Evolutionary conservation across 2,888 invertebrate genomes (phyloP).

Genomic region (Alviniconcha strummeri): DNA sequence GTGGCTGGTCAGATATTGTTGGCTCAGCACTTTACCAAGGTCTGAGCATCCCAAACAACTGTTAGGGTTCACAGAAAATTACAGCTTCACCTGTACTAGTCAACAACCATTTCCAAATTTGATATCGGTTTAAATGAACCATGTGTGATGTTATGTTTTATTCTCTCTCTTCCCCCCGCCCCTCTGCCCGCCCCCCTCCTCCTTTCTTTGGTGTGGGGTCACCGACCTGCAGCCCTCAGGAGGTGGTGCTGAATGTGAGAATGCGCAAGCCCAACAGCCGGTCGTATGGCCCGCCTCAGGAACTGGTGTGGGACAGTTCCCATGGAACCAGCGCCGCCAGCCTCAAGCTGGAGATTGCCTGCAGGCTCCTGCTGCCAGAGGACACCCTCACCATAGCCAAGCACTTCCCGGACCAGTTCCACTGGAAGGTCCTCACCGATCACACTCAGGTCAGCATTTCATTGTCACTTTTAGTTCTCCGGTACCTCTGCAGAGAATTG

Average conservation of each 20-base stretch:
- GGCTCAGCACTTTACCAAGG: no score
- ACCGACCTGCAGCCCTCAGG: slow-evolving; percentile 50
- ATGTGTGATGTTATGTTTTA: background rate
- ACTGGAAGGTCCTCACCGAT: slow-evolving; percentile 64
- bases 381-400: slow-evolving; percentile 65
- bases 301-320: slow-evolving; percentile 66
- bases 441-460: slow-evolving; percentile 30
- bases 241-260: slow-evolving; percentile 59
- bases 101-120: background rate
- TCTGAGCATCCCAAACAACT: no score
- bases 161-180: no score
- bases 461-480: background rate
- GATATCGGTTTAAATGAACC: background rate
- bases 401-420: slow-evolving; percentile 60
- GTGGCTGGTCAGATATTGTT: no score
- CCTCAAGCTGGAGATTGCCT: slow-evolving; percentile 55
- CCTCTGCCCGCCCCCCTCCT: no score
- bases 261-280: slow-evolving; percentile 56
- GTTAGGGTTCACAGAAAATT: background rate
- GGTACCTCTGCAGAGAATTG: no score
- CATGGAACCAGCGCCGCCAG: slow-evolving; percentile 52
- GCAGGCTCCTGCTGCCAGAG: slow-evolving; percentile 48
- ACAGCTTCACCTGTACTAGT: background rate
- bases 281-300: slow-evolving; percentile 53
- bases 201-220: background rate